Base-by-base conservation (phyloP, 2,797 vertebrate genomes). In the Coilia nasus region DNA sequence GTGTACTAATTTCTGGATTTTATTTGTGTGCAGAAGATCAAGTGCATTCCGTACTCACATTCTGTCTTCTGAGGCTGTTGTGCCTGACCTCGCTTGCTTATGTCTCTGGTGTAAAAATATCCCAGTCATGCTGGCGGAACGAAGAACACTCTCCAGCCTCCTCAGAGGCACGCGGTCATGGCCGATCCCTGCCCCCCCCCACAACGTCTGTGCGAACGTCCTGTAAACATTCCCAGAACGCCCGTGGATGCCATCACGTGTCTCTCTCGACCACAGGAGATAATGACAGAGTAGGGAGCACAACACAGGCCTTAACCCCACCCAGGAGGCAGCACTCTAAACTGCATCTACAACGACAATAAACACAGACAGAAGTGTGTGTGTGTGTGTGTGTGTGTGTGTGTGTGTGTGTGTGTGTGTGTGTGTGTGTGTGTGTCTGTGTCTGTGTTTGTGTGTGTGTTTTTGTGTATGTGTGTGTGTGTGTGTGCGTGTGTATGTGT, bases 101-200 rank as follows among this genome's bases (percentile, higher is more conserved):
- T n/a, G 31, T 44, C 35, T 21, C 35, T 2, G 2, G 71, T 10
- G 35, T 78, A 78, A 78, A 78, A 87, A 86, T 75, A 89, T 4
- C 62, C 78, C 35, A 78, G 6, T 71, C 81, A 25, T 85, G 83
- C 87, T 82, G 88, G 85, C 81, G 64, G 50, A 41, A 17, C 10
- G 5, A 78, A 78, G 71, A 31, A 78, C 71, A 78, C 71, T 19
- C 19, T 19, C 71, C 71, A 78, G 71, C 35, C 71, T 78, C 71
- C 71, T 31, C 23, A 2, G 71, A n/a, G 71, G 71, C 71, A 44
- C 3, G 71, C 71, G 19, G 28, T 75, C 28, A 44, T 21, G 71
- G 71, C 28, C 2, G 50, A 54, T 41, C 35, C 35, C 35, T 41
- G 35, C 5, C 25, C 60, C 60, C 28, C 28, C 28, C 19, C 35